phyloP scores from a whole-genome alignment of 2,113 vertebrate species.

The Pongo pygmaeus region DNA sequence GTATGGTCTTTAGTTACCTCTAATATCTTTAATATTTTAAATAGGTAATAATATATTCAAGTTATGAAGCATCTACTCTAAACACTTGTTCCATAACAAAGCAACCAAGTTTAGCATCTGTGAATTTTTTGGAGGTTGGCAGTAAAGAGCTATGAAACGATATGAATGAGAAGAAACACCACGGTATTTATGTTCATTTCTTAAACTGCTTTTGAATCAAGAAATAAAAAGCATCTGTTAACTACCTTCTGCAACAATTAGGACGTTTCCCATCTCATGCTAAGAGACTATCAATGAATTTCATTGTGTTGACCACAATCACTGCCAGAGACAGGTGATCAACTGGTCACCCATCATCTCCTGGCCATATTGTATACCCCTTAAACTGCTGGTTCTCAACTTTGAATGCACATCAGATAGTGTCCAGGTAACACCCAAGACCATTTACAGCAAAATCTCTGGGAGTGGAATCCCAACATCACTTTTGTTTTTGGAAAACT shows the following conservation, averaged over 20 bases:
- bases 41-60: neutral
- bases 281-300: neutral
- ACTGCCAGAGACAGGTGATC: neutral
- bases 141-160: neutral
- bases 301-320: neutral
- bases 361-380: neutral
- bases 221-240: neutral
- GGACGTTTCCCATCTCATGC: neutral
- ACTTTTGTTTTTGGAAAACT: neutral
- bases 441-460: neutral
- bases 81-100: neutral
- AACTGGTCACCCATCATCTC: neutral
- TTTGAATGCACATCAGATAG: neutral
- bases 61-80: neutral
- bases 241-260: neutral
- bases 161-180: neutral
- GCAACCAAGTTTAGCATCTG: neutral
- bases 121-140: neutral
- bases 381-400: neutral
- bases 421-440: neutral
- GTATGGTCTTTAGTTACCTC: neutral
- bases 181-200: neutral
- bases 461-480: neutral
- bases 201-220: neutral
- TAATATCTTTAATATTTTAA: neutral